A percentile compares a stretch with the other conserved stretches of the same genome.
These are phyloP conservation scores for Eidolon helvum DNA, from an alignment of 2,113 vertebrate species.

Conservation along the genomic window DNA sequence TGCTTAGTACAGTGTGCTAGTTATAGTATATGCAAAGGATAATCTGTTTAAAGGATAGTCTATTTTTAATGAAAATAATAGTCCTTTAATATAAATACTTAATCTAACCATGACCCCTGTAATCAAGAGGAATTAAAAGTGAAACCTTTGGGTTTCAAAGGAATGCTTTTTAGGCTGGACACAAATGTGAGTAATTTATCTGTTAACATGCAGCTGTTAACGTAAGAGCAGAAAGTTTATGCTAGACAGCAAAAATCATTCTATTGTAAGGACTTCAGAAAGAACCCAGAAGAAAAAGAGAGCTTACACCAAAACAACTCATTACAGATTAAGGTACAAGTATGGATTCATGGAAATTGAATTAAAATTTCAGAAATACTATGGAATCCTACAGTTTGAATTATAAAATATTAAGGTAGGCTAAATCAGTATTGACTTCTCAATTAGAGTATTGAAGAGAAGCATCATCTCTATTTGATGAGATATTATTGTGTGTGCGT, in stretches of 20 bases:
- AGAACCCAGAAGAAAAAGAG: not conserved
- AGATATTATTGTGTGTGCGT: not conserved
- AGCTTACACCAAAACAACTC: not conserved
- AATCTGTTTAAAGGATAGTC: not conserved
- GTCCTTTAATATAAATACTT: conserved; percentile 39
- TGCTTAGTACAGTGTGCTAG: not conserved
- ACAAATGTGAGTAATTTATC: not conserved
- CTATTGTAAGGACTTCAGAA: not conserved
- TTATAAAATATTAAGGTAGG: not conserved
- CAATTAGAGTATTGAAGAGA: not conserved
- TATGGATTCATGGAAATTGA: not conserved
- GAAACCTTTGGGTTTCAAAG: not conserved
- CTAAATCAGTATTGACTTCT: not conserved
- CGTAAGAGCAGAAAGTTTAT: not conserved
- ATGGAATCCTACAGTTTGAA: not conserved
- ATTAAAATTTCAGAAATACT: conserved; percentile 1
- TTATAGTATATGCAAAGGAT: not conserved
- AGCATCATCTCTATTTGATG: not conserved
- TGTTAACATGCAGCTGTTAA: not conserved
- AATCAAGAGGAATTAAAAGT: not conserved
- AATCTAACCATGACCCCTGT: not conserved
- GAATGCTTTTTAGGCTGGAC: not conserved
- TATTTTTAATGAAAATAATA: conserved; percentile 19
- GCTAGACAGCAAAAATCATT: not conserved
- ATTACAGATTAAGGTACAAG: not conserved